Percentiles rank a stretch among this genome's conserved stretches.
Conservation (phyloP, 2,888 invertebrate genomes). For the Mythimna vitellina region DNA sequence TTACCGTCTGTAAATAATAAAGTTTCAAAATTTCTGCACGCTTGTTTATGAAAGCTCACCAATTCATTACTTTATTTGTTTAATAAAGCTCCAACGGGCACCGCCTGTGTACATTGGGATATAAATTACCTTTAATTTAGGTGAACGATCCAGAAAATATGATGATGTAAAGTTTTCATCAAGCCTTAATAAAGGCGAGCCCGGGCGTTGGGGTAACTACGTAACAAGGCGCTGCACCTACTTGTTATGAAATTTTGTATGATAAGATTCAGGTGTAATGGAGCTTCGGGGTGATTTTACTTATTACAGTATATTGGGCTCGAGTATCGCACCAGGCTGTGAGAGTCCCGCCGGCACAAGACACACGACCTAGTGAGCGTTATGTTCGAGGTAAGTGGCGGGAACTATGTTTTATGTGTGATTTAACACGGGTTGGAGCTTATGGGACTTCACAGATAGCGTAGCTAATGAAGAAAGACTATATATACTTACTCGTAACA, state of each 20-base stretch:
- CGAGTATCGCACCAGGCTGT: constrained; percentile 13
- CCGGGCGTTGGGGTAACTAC: constrained; percentile 63
- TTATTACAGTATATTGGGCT: constrained; percentile 54
- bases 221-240: constrained; percentile 68
- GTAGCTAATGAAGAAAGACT: constrained; percentile 9
- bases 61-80: constrained; percentile 89
- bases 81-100: constrained; percentile 86
- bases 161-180: constrained; percentile 88
- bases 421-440: constrained; percentile 58
- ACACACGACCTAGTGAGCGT: constrained; percentile 49
- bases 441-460: constrained; percentile 48
- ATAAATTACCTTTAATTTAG: constrained; percentile 90
- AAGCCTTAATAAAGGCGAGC: constrained; percentile 80
- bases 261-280: constrained; percentile 60
- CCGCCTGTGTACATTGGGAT: constrained; percentile 81
- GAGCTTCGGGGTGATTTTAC: constrained; percentile 54
- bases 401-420: constrained; percentile 54
- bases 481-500: constrained; percentile 2
- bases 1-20: constrained; percentile 81
- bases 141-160: constrained; percentile 88
- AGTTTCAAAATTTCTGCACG: constrained; percentile 81
- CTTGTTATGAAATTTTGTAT: constrained; percentile 71
- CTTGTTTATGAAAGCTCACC: constrained; percentile 84
- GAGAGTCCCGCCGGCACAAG: constrained; percentile 36
- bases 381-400: constrained; percentile 50